Evolutionary conservation across 2,888 invertebrate species (phyloP).

Genomic region (Drosophila testacea): DNA sequence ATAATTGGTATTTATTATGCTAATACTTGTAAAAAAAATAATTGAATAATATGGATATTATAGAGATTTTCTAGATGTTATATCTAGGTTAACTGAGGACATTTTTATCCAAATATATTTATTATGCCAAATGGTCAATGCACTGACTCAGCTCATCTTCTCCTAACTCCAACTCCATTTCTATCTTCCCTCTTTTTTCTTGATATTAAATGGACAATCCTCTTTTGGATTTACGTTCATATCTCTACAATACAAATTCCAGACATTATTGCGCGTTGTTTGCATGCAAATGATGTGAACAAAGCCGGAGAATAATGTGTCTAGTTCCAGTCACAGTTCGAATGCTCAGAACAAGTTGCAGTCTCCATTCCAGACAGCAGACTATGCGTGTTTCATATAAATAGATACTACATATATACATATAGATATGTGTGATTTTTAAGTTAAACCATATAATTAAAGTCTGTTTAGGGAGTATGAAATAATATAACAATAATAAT

Average conservation of each 20-base stretch:
- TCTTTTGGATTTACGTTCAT: neutral
- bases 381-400: neutral
- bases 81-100: too few relatives aligned
- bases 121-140: slow-evolving; percentile 4
- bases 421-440: neutral
- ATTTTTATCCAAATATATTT: too few relatives aligned
- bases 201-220: neutral
- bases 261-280: slow-evolving; percentile 50
- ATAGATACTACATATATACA: neutral
- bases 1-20: too few relatives aligned
- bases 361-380: slow-evolving; percentile 2
- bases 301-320: slow-evolving; percentile 8
- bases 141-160: neutral
- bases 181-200: neutral
- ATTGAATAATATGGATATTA: too few relatives aligned
- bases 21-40: too few relatives aligned
- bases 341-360: neutral
- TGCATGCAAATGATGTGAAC: slow-evolving; percentile 52
- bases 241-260: slow-evolving; percentile 50
- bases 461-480: too few relatives aligned
- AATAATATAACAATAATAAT: too few relatives aligned
- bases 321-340: neutral
- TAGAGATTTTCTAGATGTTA: too few relatives aligned
- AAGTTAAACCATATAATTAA: neutral
- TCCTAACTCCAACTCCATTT: neutral